These are phyloP conservation scores for Myiopsitta monachus DNA, from an alignment of 2,113 vertebrate genomes.

Conservation along the genomic window DNA sequence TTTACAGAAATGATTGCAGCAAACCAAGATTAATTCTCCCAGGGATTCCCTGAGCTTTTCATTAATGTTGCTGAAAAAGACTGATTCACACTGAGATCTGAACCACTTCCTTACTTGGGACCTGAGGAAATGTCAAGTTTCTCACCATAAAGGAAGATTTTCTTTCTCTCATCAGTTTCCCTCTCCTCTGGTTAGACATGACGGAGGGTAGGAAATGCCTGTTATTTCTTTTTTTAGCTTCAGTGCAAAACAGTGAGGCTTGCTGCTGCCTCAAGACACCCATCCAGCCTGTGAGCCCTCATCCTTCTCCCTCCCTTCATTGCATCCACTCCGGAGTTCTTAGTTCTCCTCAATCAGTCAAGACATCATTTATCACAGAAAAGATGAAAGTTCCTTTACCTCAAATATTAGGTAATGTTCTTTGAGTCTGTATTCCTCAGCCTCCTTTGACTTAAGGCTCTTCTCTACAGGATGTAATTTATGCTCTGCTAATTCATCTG, in stretches of 20 bases:
- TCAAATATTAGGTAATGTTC: slow-evolving; percentile 97
- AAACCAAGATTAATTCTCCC: not conserved
- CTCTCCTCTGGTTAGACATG: not conserved
- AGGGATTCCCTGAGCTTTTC: not conserved
- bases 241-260: not conserved
- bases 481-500: slow-evolving; percentile 92
- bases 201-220: not conserved
- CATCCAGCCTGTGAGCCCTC: not conserved
- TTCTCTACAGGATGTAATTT: slow-evolving; percentile 82
- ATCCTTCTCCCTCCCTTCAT: not conserved
- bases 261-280: not conserved
- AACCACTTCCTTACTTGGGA: not conserved
- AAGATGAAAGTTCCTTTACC: slow-evolving; percentile 75
- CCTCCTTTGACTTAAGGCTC: slow-evolving; percentile 89
- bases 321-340: not conserved
- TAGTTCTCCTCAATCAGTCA: not conserved
- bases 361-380: slow-evolving; percentile 13
- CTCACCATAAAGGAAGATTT: not conserved
- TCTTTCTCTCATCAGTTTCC: not conserved
- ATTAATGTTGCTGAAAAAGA: not conserved
- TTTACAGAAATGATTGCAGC: not conserved
- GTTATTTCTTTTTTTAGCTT: not conserved
- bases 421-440: slow-evolving; percentile 92
- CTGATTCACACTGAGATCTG: not conserved
- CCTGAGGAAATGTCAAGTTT: not conserved